Base-by-base conservation (phyloP, 2,113 vertebrate genomes). In the Heterotis niloticus region DNA sequence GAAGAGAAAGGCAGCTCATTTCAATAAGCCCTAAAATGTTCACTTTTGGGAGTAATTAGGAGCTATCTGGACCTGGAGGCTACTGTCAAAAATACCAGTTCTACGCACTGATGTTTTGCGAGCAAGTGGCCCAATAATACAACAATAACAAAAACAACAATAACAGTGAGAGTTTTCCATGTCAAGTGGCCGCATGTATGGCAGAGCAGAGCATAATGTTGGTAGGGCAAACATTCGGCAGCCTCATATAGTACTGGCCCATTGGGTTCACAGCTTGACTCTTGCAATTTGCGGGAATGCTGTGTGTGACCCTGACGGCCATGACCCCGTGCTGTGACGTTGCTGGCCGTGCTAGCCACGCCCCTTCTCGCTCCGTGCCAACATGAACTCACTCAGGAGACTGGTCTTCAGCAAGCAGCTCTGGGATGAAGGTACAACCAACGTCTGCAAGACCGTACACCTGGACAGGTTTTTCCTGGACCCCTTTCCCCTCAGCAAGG, bases 291-390 rank as follows among this genome's bases (percentile, higher is more conserved):
- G 18, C 57, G 16, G 62, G 26, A 11, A 29, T 69, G 28, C 54
- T 62, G 34, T 51, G 34, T 51, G 76, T 26, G 54, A 68, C 16
- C 24, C 20, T 28, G 64, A 56, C 52, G 51, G 64, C 28, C 10
- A 24, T 54, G 66, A 78, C 76, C 64, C 52, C 59, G 20, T 69
- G 24, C 28, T 23, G 0, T 29, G 65, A 78, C 65, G n/a, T n/a
- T n/a, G n/a, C n/a, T n/a, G n/a, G n/a, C n/a, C n/a, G n/a, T n/a
- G n/a, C n/a, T n/a, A n/a, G n/a, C n/a, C n/a, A n/a, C n/a, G n/a
- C n/a, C n/a, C n/a, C n/a, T n/a, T n/a, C n/a, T n/a, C n/a, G n/a
- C n/a, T n/a, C n/a, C n/a, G n/a, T n/a, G n/a, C n/a, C n/a, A n/a
- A n/a, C n/a, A n/a, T n/a, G n/a, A 16, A 65, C 54, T 56, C 20